Evolutionary conservation across 37 sponge, comb jelly and placozoan species (phyloP), one percentile per base, ranked within the genome.

Genomic region (Ianthella basta): DNA sequence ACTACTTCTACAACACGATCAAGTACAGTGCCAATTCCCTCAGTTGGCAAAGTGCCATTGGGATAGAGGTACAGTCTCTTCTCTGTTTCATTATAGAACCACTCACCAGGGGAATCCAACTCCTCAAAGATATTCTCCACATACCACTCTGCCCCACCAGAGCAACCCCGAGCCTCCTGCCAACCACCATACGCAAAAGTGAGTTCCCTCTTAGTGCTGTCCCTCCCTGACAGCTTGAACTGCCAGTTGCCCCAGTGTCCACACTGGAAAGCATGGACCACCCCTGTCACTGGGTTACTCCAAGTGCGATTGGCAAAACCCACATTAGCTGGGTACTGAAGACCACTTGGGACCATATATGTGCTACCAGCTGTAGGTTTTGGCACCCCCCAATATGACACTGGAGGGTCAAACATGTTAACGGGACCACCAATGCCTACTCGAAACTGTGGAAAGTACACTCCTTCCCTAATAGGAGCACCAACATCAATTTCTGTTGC

Each of bases 51-150:
- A 15, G 83, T 88, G 21, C 57, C 64, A 44, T 89, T 89, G 16
- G 85, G 90, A 55, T 72, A 81, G 29, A 89, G 35, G 50, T 89
- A 89, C 30, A 89, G 82, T 19, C 27, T 69, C 37, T 50, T 65
- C 14, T 56, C 41, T 14, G 33, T 61, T 30, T 38, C 72, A 32
- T 89, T 61, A 27, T 79, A 85, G 53, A 85, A 89, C 90, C 90
- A 89, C 79, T 89, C 90, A 39, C 86, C 86, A 24, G 90, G 86
- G 13, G 86, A 44, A 66, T 89, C 90, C 61, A 89, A 30, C 60
- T 84, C 86, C 59, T 89, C 90, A 29, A 80, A 53, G 70, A 89
- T 89, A 72, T 89, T 89, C 59, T 89, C 90, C n/a, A 89, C 82
- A 60, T 80, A 89, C 81, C 80, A 89, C 38, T 82, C 82, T 68